Evolutionary conservation across 2,113 vertebrate genomes (phyloP), one percentile per base, ranked within the genome.

Genomic region (Dicentrarchus labrax): DNA sequence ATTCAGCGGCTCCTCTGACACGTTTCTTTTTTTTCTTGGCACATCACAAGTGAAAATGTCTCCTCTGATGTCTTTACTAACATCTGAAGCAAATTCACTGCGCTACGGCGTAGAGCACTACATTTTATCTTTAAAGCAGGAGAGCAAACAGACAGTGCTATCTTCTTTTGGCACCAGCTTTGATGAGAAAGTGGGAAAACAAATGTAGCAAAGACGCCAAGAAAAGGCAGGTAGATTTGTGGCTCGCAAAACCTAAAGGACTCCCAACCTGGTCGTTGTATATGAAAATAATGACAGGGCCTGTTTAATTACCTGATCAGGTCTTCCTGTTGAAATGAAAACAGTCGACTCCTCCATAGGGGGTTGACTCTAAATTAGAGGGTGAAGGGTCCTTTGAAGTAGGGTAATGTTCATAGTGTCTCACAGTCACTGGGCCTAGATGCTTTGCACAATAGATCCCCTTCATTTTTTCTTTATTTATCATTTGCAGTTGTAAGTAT

Each of bases 51-150:
- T 82, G 61, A 85, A 94, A 91, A 84, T 87, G 86, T 85, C 84
- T 90, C 80, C 82, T 92, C 86, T 94, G 90, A 93, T 94, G 90
- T 94, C 92, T 91, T 94, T 87, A 91, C 53, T 86, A 84, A 83
- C 90, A 88, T 94, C 86, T 93, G 87, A 93, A 80, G 82, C 70
- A 50, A 75, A 87, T 88, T 78, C 82, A 47, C 6, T 60, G 67
- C 43, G 48, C 77, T 72, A 68, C 56, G 70, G 79, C 61, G 4
- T 83, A 82, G 43, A 89, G 86, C 86, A 70, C 78, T 89, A 88
- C 78, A 65, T 87, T 87, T 82, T 92, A 95, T 95, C 89, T 91
- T 81, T 76, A 91, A 89, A 91, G 89, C 60, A 73, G 78, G 10
- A 71, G 85, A 81, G 80, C 86, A 85, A 89, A 90, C 81, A 83